A percentile compares a stretch with the other conserved stretches of the same genome.
phyloP scores from a whole-genome alignment of 2,113 vertebrate genomes.

The Dromiciops gliroides region DNA sequence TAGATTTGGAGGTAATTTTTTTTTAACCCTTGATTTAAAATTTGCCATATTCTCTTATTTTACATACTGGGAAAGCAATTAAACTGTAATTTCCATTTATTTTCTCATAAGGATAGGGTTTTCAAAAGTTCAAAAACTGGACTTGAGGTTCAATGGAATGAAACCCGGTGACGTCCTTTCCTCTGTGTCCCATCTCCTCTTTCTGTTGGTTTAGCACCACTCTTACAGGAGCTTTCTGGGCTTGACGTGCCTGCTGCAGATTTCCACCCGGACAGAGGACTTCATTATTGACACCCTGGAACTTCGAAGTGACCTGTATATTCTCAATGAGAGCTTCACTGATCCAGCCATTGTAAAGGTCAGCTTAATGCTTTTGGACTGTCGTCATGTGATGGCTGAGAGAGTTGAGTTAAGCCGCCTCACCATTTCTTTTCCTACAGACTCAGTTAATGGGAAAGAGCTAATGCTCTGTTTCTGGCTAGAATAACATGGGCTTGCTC shows the following conservation, averaged over 20 bases:
- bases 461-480: neutral
- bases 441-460: neutral
- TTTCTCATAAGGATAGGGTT: neutral
- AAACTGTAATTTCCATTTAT: neutral
- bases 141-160: neutral
- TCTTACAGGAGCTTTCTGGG: conserved; percentile 97
- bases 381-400: neutral
- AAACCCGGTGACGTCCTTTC: rapidly evolving
- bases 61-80: neutral
- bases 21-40: neutral
- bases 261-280: conserved; percentile 95
- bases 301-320: conserved; percentile 92
- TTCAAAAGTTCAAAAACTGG: neutral
- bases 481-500: neutral
- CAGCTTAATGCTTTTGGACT: conserved; percentile 58
- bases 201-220: conserved; percentile 87
- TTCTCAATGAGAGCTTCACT: conserved; percentile 96
- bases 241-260: conserved; percentile 96
- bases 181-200: neutral
- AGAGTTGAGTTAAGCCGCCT: neutral
- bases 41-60: conserved; percentile 9
- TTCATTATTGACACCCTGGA: conserved; percentile 94
- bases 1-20: conserved; percentile 93
- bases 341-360: conserved; percentile 95
- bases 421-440: neutral